Evolutionary conservation across 37 sponge, comb jelly and placozoan genomes (phyloP), one percentile per base, ranked within the genome.

Genomic region (Crambe crambe): DNA sequence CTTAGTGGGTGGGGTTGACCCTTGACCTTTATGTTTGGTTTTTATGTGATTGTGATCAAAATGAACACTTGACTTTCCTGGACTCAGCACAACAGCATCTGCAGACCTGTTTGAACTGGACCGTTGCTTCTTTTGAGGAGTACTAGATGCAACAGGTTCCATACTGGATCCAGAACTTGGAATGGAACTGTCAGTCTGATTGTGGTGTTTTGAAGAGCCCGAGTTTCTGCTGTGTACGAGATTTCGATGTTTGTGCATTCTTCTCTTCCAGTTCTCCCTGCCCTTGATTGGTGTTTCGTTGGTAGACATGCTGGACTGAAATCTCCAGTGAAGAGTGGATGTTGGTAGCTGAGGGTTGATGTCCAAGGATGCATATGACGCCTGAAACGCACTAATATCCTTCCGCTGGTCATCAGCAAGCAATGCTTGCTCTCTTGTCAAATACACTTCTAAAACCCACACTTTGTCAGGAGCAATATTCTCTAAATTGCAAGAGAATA

Each of bases 371-470:
- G 43, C 21, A 58, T 83, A 84, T 15, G 60, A 42, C 3, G 43
- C 26, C 20, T n/a, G 35, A 34, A 78, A 34, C n/a, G 38, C 75
- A 0, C 20, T 6, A 39, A 36, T 62, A 47, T 78, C 42, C 37
- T 47, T 70, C 15, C 70, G 58, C 35, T 29, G 20, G 61, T 82
- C 44, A 17, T 9, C 8, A 2, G 59, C 51, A 0, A 54, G n/a
- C 30, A 27, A 60, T 29, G 51, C 65, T 37, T 85, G 82, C n/a
- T 85, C 74, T 39, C 26, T 38, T 6, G 78, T 56, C 37, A 82
- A 78, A 74, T 57, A 85, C 21, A 85, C 86, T n/a, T 81, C 82
- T 10, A 85, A n/a, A 18, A 89, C 80, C 89, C 89, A 85, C 41
- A 90, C 85, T 30, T 79, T 79, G 80, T 68, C 77, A 4, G 62